phyloP scores from a whole-genome alignment of 2,113 vertebrate genomes.

The Cephalopholis sonnerati region DNA sequence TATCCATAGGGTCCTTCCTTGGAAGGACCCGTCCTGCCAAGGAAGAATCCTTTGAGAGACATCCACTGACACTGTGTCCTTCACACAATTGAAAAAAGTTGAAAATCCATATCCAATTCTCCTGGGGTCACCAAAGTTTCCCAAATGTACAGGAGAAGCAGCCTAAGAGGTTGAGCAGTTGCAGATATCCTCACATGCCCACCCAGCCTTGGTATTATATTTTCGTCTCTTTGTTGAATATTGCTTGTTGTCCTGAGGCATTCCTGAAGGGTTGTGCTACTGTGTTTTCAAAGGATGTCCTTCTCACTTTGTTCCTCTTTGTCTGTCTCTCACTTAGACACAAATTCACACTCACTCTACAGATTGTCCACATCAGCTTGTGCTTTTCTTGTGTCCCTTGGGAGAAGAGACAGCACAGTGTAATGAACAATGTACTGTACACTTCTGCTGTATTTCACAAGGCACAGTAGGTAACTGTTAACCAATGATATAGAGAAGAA shows the following conservation, averaged over 20 bases:
- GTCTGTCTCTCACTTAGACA: constrained; percentile 20
- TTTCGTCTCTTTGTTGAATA: constrained; percentile 45
- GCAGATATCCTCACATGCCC: constrained; percentile 19
- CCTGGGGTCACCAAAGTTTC: too few species aligned
- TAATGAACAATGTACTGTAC: too few species aligned
- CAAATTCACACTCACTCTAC: constrained; percentile 29
- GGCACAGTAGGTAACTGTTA: not conserved
- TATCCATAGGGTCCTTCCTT: too few species aligned
- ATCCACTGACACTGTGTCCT: too few species aligned
- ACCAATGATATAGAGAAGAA: constrained; percentile 18
- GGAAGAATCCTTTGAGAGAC: too few species aligned
- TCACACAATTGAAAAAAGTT: too few species aligned
- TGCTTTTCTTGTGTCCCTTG: constrained; percentile 27
- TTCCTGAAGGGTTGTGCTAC: constrained; percentile 44
- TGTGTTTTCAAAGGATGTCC: constrained; percentile 56
- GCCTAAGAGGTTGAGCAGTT: not conserved
- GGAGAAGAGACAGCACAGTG: constrained; percentile 16
- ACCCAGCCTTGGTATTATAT: constrained; percentile 26
- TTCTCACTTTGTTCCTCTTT: constrained; percentile 55
- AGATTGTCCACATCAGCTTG: constrained; percentile 44
- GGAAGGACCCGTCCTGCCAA: too few species aligned
- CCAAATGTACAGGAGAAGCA: too few species aligned
- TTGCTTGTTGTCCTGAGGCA: constrained; percentile 44
- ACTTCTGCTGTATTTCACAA: constrained; percentile 28
- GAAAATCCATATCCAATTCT: too few species aligned